Conservation (phyloP, 2,888 invertebrate genomes). For the Desoria tigrina region DNA sequence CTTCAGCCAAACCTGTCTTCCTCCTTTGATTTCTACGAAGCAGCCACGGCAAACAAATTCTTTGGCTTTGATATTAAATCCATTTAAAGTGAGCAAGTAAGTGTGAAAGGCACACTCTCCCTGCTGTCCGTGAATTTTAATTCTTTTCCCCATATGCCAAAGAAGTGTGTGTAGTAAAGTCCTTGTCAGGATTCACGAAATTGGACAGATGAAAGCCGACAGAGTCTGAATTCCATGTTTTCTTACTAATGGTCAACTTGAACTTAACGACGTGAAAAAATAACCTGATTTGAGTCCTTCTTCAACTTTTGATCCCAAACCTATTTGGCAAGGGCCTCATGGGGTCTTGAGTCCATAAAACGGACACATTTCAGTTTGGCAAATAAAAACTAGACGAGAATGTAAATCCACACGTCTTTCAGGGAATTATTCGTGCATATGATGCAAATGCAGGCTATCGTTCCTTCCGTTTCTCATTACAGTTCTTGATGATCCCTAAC, state of each 20-base stretch:
- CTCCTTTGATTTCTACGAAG: not conserved
- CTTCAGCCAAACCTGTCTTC: not conserved
- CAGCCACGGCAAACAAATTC: not conserved
- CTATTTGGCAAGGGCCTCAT: no score
- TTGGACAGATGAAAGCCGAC: conserved; percentile 8
- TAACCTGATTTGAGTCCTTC: no score
- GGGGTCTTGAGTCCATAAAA: no score
- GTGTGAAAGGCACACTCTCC: conserved; percentile 2
- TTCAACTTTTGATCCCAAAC: no score
- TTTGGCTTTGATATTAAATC: not conserved
- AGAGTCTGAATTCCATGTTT: not conserved
- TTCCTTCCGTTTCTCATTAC: conserved; percentile 3
- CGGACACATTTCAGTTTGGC: no score
- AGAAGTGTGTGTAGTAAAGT: not conserved
- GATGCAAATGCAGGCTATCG: conserved; percentile 1
- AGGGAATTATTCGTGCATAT: not conserved
- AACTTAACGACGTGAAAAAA: no score
- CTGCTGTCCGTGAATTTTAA: not conserved
- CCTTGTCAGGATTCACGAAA: conserved; percentile 6
- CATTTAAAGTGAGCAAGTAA: not conserved
- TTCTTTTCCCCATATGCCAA: not conserved
- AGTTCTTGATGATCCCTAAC: not conserved
- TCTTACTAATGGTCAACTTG: no score
- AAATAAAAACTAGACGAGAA: no score
- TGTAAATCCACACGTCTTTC: no score